Base-by-base conservation (phyloP, 2,888 invertebrate genomes). In the Agrotis clavis region DNA sequence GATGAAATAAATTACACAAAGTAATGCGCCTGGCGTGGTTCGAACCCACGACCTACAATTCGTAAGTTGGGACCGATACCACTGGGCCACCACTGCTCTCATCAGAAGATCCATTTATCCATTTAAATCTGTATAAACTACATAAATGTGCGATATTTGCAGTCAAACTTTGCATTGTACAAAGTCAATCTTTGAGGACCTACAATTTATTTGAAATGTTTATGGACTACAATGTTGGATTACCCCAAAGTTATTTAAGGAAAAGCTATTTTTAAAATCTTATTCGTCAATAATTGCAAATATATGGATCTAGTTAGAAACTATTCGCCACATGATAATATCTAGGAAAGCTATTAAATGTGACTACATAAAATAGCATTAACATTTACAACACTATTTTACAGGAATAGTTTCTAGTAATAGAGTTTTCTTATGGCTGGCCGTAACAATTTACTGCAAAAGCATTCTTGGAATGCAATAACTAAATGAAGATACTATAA, bases 81-180 rank as follows among this genome's bases (percentile, higher is more conserved):
- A n/a, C n/a, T n/a, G n/a, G n/a, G n/a, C n/a, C n/a, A n/a, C n/a
- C n/a, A n/a, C n/a, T n/a, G n/a, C n/a, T n/a, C n/a, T n/a, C n/a
- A n/a, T n/a, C n/a, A n/a, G n/a, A n/a, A n/a, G n/a, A n/a, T n/a
- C n/a, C n/a, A n/a, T n/a, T n/a, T n/a, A n/a, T n/a, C n/a, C n/a
- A n/a, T n/a, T n/a, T n/a, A 63, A 45, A 56, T 61, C 51, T 63
- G 53, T 51, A 56, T 77, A 67, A 61, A 56, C 21, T 64, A 35
- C 63, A 71, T 56, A 60, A 79, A 79, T 67, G 77, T 81, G 71
- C 53, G 56, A 71, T 77, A 71, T 81, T 81, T 77, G 14, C n/a
- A 53, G 56, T 50, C 48, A 62, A 71, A 76, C 56, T 57, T 78
- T 60, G 47, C 48, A 47, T 63, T 57, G 45, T 63, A 47, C n/a